Base-by-base conservation (phyloP, 2,797 vertebrate genomes). In the Fundulus diaphanus region DNA sequence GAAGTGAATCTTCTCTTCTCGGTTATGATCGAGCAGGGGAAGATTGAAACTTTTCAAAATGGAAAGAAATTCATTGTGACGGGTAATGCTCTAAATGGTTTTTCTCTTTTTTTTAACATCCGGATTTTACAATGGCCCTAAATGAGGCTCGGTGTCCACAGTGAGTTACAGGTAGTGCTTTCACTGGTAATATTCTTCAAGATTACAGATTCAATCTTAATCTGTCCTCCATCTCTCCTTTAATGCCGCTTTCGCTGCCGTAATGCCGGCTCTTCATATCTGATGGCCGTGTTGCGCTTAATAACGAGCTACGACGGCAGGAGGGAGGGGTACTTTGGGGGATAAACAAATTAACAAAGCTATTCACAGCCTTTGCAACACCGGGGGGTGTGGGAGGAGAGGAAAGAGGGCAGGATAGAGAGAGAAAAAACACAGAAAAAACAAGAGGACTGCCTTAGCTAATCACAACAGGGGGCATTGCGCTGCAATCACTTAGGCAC, bases 281-380 rank as follows among this genome's bases (percentile, higher is more conserved):
- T 92, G 93, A 94, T 93, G 91, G 86, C 78, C 85, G 82, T 86
- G 92, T 89, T 90, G 88, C 88, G 91, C 88, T 91, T 92, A 93
- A 93, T 93, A 93, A 94, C 90, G 90, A 91, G 91, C 87, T 73
- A 76, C 69, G 81, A 80, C 84, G 78, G 85, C 87, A 20, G 79
- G 82, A 89, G 85, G 90, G 90, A 91, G 87, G 87, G 83, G 87
- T 68, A 78, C 80, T 56, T 78, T 84, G 84, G 89, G 91, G 92
- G 88, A 91, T 91, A 92, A 93, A 93, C 93, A 95, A 94, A 95
- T 94, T 92, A 94, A 92, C 91, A 92, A 93, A 92, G 92, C 91
- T 86, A 92, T 94, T 90, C 88, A 48, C 88, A 86, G 90, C 78
- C 84, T 85, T 72, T 78, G 89, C 85, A 85, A 76, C 89, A 85